These are phyloP conservation scores for Morpho deidamia DNA, from an alignment of 2,888 invertebrate genomes.

Conservation along the genomic window DNA sequence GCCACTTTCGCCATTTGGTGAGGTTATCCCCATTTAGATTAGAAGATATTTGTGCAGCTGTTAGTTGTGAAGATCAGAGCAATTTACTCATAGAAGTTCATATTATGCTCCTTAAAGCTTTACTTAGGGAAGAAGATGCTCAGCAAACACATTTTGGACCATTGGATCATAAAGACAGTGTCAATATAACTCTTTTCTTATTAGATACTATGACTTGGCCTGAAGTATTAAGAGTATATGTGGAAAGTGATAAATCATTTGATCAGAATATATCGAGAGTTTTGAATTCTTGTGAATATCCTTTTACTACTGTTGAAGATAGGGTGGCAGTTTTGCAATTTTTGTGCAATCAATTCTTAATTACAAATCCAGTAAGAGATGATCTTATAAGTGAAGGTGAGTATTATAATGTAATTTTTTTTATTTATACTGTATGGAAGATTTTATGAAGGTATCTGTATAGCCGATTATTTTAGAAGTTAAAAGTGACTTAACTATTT, in stretches of 20 bases:
- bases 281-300: conserved; percentile 88
- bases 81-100: conserved; percentile 95
- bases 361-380: conserved; percentile 94
- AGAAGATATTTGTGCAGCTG: conserved; percentile 97
- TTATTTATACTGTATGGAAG: neutral
- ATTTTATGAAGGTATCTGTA: no score
- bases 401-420: conserved; percentile 2
- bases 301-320: conserved; percentile 89
- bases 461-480: no score
- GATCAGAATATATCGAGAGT: conserved; percentile 85
- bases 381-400: conserved; percentile 95
- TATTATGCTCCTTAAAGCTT: conserved; percentile 93
- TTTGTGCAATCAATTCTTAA: conserved; percentile 95
- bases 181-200: conserved; percentile 94
- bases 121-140: conserved; percentile 94
- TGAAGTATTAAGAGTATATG: conserved; percentile 91
- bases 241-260: conserved; percentile 93
- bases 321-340: conserved; percentile 91
- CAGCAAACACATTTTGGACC: conserved; percentile 98
- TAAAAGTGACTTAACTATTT: no score
- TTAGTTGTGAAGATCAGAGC: conserved; percentile 95
- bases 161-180: conserved; percentile 97
- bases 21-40: conserved; percentile 96
- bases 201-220: conserved; percentile 98
- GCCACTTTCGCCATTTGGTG: conserved; percentile 94